A percentile compares a stretch with the other conserved stretches of the same genome.
phyloP scores from a whole-genome alignment of 2,797 vertebrate genomes.

The Betta splendens region DNA sequence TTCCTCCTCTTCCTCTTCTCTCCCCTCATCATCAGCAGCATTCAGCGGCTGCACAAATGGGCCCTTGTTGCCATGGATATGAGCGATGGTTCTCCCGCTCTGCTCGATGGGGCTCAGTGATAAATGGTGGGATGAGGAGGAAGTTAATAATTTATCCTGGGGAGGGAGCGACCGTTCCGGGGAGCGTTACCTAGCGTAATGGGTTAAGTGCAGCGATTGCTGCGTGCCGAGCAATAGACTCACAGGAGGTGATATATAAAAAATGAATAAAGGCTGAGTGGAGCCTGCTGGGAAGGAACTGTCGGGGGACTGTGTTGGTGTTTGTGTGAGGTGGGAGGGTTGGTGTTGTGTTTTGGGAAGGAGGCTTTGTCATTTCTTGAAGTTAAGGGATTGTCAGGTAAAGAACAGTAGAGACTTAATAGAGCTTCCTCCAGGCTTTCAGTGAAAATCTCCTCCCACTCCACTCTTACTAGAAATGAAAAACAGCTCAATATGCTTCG shows the following conservation, averaged over 20 bases:
- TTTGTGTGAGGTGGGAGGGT: conserved; percentile 10
- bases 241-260: conserved; percentile 70
- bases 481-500: conserved; percentile 60
- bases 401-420: conserved; percentile 64
- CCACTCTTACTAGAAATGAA: conserved; percentile 57
- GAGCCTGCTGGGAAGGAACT: conserved; percentile 81
- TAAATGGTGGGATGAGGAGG: conserved; percentile 75
- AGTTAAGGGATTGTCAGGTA: conserved; percentile 61
- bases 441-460: conserved; percentile 61
- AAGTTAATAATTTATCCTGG: conserved; percentile 83
- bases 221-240: conserved; percentile 69
- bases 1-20: conserved; percentile 56
- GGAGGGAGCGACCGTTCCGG: conserved; percentile 72
- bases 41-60: conserved; percentile 70
- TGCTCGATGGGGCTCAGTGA: conserved; percentile 72
- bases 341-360: conserved; percentile 50
- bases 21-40: conserved; percentile 67
- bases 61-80: conserved; percentile 78
- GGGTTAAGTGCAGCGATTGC: conserved; percentile 91
- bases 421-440: conserved; percentile 60
- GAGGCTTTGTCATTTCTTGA: conserved; percentile 60
- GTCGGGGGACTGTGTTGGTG: conserved; percentile 70
- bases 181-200: conserved; percentile 77
- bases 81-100: conserved; percentile 67
- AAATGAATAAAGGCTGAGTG: conserved; percentile 94